Evolutionary conservation across 2,113 vertebrate genomes (phyloP).

Genomic region (Gallinago undulata): DNA sequence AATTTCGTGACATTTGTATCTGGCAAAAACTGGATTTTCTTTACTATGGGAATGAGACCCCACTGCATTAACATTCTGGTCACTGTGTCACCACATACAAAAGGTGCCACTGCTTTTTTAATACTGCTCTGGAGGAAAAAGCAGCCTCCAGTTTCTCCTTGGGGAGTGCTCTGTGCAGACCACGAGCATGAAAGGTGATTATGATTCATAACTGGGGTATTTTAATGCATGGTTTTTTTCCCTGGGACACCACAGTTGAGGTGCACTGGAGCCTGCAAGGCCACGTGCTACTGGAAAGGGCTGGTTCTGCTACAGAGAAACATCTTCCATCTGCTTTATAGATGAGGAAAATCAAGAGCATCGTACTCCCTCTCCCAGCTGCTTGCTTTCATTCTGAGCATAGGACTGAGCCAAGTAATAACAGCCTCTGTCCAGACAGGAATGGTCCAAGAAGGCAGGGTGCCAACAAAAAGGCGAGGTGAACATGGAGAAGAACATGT

Average conservation of each 20-base stretch:
- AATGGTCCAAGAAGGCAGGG: not conserved
- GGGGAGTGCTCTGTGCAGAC: not conserved
- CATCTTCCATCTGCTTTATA: not conserved
- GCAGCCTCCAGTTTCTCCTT: not conserved
- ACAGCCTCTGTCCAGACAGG: not conserved
- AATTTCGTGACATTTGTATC: not conserved
- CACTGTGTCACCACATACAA: not conserved
- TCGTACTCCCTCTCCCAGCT: too few relatives aligned
- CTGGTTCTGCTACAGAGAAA: not conserved
- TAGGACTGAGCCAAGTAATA: not conserved
- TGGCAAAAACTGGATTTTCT: not conserved
- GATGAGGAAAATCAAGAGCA: not conserved
- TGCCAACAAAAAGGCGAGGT: not conserved
- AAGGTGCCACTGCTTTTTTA: not conserved
- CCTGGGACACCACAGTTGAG: fast-evolving
- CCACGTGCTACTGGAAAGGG: not conserved
- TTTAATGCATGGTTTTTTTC: not conserved
- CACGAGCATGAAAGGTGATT: fast-evolving
- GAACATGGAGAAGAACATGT: not conserved
- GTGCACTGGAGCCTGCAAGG: not conserved
- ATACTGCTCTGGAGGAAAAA: not conserved
- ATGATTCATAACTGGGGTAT: not conserved
- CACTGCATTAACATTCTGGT: not conserved
- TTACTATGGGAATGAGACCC: not conserved
- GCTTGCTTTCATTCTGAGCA: not conserved